Percentiles rank a stretch among this genome's conserved stretches.
Conservation (phyloP, 2,113 vertebrate genomes). For the Procavia capensis region DNA sequence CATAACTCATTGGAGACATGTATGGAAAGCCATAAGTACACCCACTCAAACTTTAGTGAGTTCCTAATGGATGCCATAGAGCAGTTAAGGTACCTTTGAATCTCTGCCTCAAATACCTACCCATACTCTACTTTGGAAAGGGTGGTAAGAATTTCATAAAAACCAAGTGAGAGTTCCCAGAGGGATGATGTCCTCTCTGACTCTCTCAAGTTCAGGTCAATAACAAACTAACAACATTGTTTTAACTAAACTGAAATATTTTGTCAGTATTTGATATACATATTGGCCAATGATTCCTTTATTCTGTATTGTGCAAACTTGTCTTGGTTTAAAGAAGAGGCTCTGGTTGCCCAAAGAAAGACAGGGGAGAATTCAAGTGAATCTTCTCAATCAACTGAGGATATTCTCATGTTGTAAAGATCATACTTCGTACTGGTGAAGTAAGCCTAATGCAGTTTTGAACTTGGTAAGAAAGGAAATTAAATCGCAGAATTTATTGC, state of each 20-base stretch:
- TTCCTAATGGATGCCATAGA: background rate
- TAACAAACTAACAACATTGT: background rate
- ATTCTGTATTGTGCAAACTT: background rate
- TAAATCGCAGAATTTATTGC: slow-evolving; percentile 80
- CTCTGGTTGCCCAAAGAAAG: slow-evolving; percentile 32
- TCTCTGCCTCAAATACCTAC: background rate
- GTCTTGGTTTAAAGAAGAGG: slow-evolving; percentile 17
- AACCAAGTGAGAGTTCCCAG: background rate
- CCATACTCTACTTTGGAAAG: background rate
- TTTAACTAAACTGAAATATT: background rate
- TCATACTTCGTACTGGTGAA: slow-evolving; percentile 30
- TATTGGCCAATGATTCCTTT: background rate
- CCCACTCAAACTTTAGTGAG: background rate
- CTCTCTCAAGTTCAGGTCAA: background rate
- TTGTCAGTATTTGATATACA: background rate
- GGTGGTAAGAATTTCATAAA: background rate
- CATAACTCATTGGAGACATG: background rate
- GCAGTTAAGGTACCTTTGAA: background rate
- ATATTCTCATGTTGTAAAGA: slow-evolving; percentile 59
- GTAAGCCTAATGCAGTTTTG: slow-evolving; percentile 62
- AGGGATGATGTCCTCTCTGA: background rate
- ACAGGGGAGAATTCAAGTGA: slow-evolving; percentile 35
- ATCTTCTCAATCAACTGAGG: slow-evolving; percentile 56
- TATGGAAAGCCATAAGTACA: background rate
- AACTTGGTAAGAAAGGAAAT: slow-evolving; percentile 76